Base-by-base conservation (phyloP, 1,140 invertebrate genomes). In the Drosophila sproati region DNA sequence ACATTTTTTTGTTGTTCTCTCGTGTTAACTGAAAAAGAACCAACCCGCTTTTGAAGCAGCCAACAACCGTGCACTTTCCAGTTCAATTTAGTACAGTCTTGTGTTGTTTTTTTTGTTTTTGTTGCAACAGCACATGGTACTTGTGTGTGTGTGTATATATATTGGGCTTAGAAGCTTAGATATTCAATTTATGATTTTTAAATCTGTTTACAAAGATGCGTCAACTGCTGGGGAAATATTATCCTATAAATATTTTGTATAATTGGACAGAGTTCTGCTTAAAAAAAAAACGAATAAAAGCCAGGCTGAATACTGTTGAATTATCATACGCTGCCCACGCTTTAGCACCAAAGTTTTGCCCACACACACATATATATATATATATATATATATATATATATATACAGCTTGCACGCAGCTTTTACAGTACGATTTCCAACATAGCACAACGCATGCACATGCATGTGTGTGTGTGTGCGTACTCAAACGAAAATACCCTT, bases 21-120 rank as follows among this genome's bases (percentile, higher is more conserved):
- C 69, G 67, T 89, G 78, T 89, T 88, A 76, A 83, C 85, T 85
- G 77, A 88, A 68, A 74, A 60, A 56, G 48, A 62, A 69, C 47
- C 59, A 69, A 68, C 70, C 57, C 78, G 61, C 62, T 68, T 57
- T 77, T 70, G 37, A 59, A 12, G 67, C 69, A 64, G 62, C 64
- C 55, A 80, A 29, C 52, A 5, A 41, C 55, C 77, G 73, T 63
- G 71, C 73, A 66, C 57, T 80, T 77, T 85, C 63, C 61, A 78
- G 66, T 82, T 82, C 41, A 78, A 69, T 81, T 82, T 73, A 77
- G 82, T 87, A 88, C 83, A 86, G 83, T 88, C 77, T 87, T 73
- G 68, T 73, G 20, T 78, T 68, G 20, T 41, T 45, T 60, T 50
- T 67, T 68, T 73, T 64, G 52, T 64, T 37, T 45, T 29, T 47